A percentile compares a stretch with the other conserved stretches of the same genome.
phyloP scores from a whole-genome alignment of 2,797 vertebrate genomes.

The Sebastes nivosus region DNA sequence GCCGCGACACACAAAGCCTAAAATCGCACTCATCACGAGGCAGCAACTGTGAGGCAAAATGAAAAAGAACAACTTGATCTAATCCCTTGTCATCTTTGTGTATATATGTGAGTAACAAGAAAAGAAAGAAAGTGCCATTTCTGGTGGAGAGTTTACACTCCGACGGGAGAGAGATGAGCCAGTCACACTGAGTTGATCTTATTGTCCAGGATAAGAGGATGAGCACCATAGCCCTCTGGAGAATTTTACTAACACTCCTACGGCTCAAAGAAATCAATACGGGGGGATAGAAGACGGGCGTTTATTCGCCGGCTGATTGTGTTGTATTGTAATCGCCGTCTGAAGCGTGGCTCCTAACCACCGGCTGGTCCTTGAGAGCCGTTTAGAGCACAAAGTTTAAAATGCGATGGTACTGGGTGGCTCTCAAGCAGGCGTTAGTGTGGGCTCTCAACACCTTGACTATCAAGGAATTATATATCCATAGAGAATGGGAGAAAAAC shows the following conservation, averaged over 20 bases:
- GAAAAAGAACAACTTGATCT: conserved; percentile 55
- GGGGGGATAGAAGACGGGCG: conserved; percentile 35
- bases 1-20: conserved; percentile 11
- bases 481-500: background rate
- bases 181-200: conserved; percentile 74
- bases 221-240: conserved; percentile 61
- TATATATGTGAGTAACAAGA: conserved; percentile 44
- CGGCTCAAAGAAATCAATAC: conserved; percentile 71
- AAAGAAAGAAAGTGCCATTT: conserved; percentile 53
- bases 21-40: conserved; percentile 24
- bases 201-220: conserved; percentile 78
- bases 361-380: conserved; percentile 18
- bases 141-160: conserved; percentile 63
- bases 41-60: conserved; percentile 28
- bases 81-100: conserved; percentile 59
- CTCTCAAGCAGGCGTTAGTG: background rate
- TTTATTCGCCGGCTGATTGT: conserved; percentile 53
- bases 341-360: conserved; percentile 33
- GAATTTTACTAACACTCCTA: conserved; percentile 63
- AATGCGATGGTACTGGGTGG: background rate
- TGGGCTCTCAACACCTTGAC: background rate
- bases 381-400: conserved; percentile 19
- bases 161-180: conserved; percentile 64
- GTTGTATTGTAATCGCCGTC: conserved; percentile 34
- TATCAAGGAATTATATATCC: conserved; percentile 3